Conservation (phyloP, 2,113 vertebrate species). For the Bostrychus sinensis region DNA sequence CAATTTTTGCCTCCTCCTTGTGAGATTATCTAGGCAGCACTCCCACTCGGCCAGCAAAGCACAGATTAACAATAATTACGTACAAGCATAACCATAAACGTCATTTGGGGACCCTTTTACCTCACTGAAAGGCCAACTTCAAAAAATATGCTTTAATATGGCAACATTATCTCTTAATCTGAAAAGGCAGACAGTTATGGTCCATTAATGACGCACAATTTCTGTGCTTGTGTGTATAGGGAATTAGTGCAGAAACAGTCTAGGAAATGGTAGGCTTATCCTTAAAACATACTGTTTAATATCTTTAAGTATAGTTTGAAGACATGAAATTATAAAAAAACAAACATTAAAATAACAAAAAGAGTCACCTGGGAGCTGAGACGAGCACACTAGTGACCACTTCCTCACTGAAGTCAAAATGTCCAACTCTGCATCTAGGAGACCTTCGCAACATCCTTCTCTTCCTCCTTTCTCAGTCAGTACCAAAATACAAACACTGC, state of each 20-base stretch:
- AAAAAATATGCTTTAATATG: conserved; percentile 20
- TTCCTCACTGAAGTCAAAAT: conserved; percentile 80
- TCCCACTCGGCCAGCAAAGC: conserved; percentile 40
- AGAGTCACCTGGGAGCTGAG: conserved; percentile 59
- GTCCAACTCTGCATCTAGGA: conserved; percentile 57
- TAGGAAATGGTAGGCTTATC: background rate
- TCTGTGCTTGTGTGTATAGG: background rate
- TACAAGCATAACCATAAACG: conserved; percentile 17
- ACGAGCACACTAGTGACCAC: conserved; percentile 56
- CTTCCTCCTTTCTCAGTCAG: conserved; percentile 14
- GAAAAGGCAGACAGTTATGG: conserved; percentile 3
- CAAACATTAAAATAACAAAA: background rate
- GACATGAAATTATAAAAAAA: background rate
- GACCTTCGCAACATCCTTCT: conserved; percentile 69
- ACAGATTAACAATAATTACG: conserved; percentile 53
- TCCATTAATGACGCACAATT: background rate
- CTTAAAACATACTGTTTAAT: background rate
- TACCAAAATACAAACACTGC: conserved; percentile 27
- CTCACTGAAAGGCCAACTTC: conserved; percentile 44
- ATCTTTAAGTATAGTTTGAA: background rate
- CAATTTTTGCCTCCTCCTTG: conserved; percentile 15
- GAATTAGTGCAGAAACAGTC: background rate
- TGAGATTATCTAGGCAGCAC: conserved; percentile 47
- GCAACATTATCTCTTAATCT: conserved; percentile 44
- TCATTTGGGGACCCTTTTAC: conserved; percentile 24